A percentile compares a stretch with the other conserved stretches of the same genome.
These are phyloP conservation scores for Merluccius polli DNA, from an alignment of 2,797 vertebrate species.

Conservation along the genomic window DNA sequence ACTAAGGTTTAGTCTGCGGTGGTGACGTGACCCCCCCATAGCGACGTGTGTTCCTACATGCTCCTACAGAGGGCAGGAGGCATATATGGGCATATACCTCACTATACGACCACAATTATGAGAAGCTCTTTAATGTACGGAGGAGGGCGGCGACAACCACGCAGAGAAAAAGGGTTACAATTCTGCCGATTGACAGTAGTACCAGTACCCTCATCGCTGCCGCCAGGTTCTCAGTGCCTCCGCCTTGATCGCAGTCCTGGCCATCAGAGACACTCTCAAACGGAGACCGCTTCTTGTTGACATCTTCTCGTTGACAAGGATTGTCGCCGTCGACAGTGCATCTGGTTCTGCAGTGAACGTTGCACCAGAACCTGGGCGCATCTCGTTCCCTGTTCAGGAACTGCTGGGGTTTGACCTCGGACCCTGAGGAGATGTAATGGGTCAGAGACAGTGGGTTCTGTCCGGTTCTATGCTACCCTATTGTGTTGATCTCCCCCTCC, in stretches of 20 bases:
- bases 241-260: too few species aligned
- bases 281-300: too few species aligned
- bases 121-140: conserved; percentile 1
- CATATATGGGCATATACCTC: neutral
- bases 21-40: too few species aligned
- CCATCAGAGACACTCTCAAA: too few species aligned
- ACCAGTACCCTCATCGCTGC: conserved; percentile 20
- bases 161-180: conserved; percentile 19
- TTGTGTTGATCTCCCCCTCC: too few species aligned
- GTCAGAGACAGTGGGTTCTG: too few species aligned
- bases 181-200: conserved; percentile 39
- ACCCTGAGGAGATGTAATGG: neutral
- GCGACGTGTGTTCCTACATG: too few species aligned
- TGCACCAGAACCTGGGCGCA: conserved; percentile 10
- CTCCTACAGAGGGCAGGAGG: too few species aligned
- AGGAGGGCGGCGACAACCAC: neutral
- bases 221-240: neutral
- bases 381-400: conserved; percentile 11
- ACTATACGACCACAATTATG: neutral
- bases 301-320: neutral
- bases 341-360: neutral
- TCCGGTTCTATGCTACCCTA: too few species aligned
- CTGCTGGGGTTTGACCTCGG: neutral
- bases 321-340: neutral
- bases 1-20: too few species aligned